Evolutionary conservation across 1,140 invertebrate genomes (phyloP).

Genomic region (Mamestra configurata): DNA sequence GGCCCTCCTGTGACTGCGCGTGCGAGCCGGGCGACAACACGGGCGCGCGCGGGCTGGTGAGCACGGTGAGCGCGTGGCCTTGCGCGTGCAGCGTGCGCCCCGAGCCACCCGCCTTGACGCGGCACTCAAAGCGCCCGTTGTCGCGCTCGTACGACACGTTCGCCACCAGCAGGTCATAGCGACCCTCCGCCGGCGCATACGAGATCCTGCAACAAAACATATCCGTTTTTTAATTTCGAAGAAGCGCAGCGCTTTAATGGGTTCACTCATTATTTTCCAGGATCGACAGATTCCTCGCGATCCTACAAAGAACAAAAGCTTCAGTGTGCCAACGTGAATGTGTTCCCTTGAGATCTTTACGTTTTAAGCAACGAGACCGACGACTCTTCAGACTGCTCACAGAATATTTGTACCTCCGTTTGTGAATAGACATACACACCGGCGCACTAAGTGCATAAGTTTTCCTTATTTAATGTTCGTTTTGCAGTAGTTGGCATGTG

Average conservation of each 20-base stretch:
- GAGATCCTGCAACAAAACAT: conserved; percentile 89
- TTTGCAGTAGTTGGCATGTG: not conserved
- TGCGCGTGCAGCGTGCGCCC: conserved; percentile 95
- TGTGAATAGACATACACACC: not conserved
- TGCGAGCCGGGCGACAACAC: conserved; percentile 91
- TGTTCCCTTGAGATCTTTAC: conserved; percentile 28
- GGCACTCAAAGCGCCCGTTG: conserved; percentile 97
- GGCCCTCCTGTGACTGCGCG: conserved; percentile 93
- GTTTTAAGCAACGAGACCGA: conserved; percentile 16
- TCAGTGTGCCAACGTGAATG: conserved; percentile 19
- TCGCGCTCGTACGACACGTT: conserved; percentile 96
- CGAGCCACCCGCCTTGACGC: conserved; percentile 94
- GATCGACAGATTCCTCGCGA: conserved; percentile 9
- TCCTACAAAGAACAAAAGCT: conserved; percentile 25
- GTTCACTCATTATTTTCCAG: conserved; percentile 27
- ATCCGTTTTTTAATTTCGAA: conserved; percentile 7
- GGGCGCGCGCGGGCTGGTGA: conserved; percentile 94
- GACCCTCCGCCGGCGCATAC: conserved; percentile 92
- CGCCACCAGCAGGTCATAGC: conserved; percentile 95
- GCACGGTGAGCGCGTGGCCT: conserved; percentile 94
- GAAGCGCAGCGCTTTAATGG: not conserved
- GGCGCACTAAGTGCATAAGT: not conserved
- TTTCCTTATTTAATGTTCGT: not conserved
- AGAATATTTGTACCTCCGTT: conserved; percentile 27
- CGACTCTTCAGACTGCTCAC: conserved; percentile 24